Evolutionary conservation across 2,888 invertebrate genomes (phyloP), one percentile per base, ranked within the genome.

Genomic region (Mactromeris polynyma): DNA sequence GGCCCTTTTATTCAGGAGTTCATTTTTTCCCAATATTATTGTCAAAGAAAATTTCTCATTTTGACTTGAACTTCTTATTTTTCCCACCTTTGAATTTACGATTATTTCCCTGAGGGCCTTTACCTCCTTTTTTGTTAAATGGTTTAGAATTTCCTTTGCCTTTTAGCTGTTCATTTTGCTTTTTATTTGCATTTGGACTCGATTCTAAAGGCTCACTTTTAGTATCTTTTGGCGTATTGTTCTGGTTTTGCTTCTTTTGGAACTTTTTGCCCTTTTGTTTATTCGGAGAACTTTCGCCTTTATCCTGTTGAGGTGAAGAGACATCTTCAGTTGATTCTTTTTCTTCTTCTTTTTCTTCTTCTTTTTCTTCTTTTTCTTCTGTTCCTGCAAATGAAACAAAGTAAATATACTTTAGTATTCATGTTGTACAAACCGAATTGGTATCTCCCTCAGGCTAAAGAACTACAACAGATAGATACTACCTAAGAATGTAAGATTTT

Each of bases 11-110:
- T 26, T 26, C 26, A n/a, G 6, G 9, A n/a, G 58, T 64, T 26
- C 58, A 64, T 26, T 64, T 21, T 26, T 64, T 26, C n/a, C 26
- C 26, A 6, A 0, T 26, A 64, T 64, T 64, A 64, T 26, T 26
- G n/a, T 64, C 9, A 46, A 64, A 21, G 1, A 3, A 33, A 19
- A 73, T 33, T 73, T 73, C n/a, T 73, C 73, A 73, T 73, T 73
- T 86, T 38, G 86, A 83, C 80, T 89, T 91, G 64, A 91, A 91
- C 42, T 88, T 88, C 64, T 91, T 91, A 82, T 88, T 89, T 64
- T 89, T 88, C 42, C 91, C 91, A 17, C 88, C 58, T 86, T 87
- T 86, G 51, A 88, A 89, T 4, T 77, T 85, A 14, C 33, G 46
- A 19, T 73, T 87, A 26, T 64, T 78, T 73, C 77, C 79, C 51